Evolutionary conservation across 2,113 vertebrate genomes (phyloP), one percentile per base, ranked within the genome.

Genomic region (Syngnathus typhle): DNA sequence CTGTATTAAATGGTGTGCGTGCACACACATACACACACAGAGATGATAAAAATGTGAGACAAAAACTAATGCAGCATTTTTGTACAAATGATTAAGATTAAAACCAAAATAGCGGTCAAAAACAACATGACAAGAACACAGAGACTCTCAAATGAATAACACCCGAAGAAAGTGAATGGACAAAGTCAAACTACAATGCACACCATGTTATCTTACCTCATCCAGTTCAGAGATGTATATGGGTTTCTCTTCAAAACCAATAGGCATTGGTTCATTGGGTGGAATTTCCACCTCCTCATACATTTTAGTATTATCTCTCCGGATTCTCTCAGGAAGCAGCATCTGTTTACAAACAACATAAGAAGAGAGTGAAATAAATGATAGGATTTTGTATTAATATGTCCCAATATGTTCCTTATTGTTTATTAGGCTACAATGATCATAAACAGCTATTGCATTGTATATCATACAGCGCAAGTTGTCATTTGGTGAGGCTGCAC

Each of bases 241-340:
- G 5, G 93, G 91, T 67, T 98, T 98, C 86, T 98, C 95, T 73
- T 96, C 93, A 79, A 96, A 91, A 59, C 94, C 94, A 67, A 93
- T 19, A 55, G 95, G 91, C 95, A 97, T 95, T 76, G 95, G 93
- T 37, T 96, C 93, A 47, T 86, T 94, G 52, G 93, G 91, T 7
- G 96, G 96, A 70, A 98, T 99, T 75, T 91, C 93, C 59, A 98
- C 92, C 87, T 98, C 94, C 88, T 99, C 97, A 76, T 91, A 98
- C 86, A 98, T 93, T 88, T 98, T 99, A 68, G 79, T 93, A 86
- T 95, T 96, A 32, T 97, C 94, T 85, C 95, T 92, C 78, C 89
- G 90, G 80, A 98, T 94, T 66, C 92, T 91, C 81, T 98, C 95
- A 51, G 97, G 96, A 64, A 99, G 91, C 78, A 95, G 89, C 89